Evolutionary conservation across 2,797 vertebrate genomes (phyloP).

Genomic region (Poliocrania exsul): DNA sequence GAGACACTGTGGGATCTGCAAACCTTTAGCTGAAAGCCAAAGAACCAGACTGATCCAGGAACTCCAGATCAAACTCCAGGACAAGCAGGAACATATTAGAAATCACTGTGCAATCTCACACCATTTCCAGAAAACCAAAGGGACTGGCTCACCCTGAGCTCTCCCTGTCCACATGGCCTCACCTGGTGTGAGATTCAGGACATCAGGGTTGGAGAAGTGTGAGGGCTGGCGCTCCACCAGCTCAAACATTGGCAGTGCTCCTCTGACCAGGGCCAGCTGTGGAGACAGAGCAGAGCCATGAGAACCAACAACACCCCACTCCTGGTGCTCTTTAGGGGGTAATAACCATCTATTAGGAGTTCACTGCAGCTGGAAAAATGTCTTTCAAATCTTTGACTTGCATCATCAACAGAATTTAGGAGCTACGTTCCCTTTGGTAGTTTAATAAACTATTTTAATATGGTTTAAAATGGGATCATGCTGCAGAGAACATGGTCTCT

Average conservation of each 20-base stretch:
- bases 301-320: background rate
- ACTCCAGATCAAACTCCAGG: background rate
- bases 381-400: background rate
- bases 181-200: conserved; percentile 96
- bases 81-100: background rate
- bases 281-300: background rate
- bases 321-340: background rate
- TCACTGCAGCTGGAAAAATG: background rate
- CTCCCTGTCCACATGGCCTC: background rate
- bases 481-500: background rate
- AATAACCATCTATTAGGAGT: accelerated
- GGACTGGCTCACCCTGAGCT: background rate
- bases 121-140: background rate
- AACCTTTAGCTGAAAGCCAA: background rate
- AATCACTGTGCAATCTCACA: background rate
- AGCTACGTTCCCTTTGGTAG: background rate
- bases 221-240: conserved; percentile 93
- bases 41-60: background rate
- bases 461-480: background rate
- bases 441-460: background rate
- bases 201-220: conserved; percentile 89
- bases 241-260: conserved; percentile 95
- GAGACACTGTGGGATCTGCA: background rate
- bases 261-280: conserved; percentile 89
- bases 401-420: background rate